Evolutionary conservation across 2,888 invertebrate species (phyloP).

Genomic region (Sphaerophoria rueppellii): DNA sequence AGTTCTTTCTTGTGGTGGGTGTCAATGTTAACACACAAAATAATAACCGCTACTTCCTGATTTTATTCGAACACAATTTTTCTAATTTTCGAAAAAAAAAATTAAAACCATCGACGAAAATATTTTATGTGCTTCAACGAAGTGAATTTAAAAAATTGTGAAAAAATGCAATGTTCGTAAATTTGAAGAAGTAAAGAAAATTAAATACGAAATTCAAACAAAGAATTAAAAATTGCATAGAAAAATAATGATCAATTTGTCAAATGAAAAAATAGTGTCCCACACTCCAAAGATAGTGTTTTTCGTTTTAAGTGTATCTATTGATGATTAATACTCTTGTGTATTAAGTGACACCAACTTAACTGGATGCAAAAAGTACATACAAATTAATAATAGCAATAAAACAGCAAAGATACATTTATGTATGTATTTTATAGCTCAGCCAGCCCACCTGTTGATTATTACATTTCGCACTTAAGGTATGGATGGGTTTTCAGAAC

Average conservation of each 20-base stretch:
- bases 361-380: conserved; percentile 58
- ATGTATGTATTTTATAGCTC: conserved; percentile 50
- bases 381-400: conserved; percentile 36
- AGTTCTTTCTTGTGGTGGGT: conserved; percentile 23
- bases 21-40: conserved; percentile 15
- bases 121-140: conserved; percentile 10
- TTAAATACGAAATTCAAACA: conserved; percentile 18
- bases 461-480: conserved; percentile 66
- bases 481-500: conserved; percentile 42
- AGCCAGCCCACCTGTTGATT: conserved; percentile 70
- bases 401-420: conserved; percentile 30
- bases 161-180: conserved; percentile 52
- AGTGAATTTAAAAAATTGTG: conserved; percentile 33
- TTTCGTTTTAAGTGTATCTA: conserved; percentile 24
- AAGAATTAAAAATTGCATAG: conserved; percentile 25
- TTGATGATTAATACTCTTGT: conserved; percentile 70
- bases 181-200: conserved; percentile 22
- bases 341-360: conserved; percentile 66
- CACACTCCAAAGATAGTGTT: conserved; percentile 34
- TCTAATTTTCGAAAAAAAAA: conserved; percentile 41
- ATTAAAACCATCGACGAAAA: conserved; percentile 18
- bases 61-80: conserved; percentile 37
- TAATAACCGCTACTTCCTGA: background rate
- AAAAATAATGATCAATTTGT: conserved; percentile 18
- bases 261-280: conserved; percentile 22